These are phyloP conservation scores for Manis crassicaudata DNA, from an alignment of 2,797 vertebrate genomes.

Conservation along the genomic window DNA sequence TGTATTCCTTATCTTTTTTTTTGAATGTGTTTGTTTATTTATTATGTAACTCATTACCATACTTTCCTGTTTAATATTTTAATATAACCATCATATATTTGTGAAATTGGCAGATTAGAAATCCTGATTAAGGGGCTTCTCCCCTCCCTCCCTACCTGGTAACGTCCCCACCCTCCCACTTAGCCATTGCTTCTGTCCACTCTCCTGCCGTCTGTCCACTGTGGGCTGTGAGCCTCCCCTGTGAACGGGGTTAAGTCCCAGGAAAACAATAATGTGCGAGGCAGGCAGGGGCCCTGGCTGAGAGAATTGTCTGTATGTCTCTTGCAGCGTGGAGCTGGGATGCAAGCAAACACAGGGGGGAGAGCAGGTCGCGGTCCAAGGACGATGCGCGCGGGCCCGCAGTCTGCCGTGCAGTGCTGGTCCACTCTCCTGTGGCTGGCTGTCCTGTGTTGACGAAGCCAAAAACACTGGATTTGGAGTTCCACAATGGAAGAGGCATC, in stretches of 20 bases:
- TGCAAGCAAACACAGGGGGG: background rate
- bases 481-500: background rate
- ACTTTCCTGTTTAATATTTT: background rate
- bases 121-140: background rate
- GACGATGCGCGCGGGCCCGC: rapidly evolving
- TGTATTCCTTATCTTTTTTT: background rate
- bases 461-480: background rate
- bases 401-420: rapidly evolving
- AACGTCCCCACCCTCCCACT: rapidly evolving
- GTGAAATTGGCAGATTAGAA: background rate
- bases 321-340: background rate
- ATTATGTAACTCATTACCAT: background rate
- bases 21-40: background rate
- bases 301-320: too few relatives aligned
- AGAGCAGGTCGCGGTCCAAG: background rate
- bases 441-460: rapidly evolving
- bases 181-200: background rate
- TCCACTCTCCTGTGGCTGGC: background rate
- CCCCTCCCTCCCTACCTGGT: rapidly evolving
- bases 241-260: background rate
- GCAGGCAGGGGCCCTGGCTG: background rate
- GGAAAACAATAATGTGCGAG: background rate
- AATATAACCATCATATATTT: background rate
- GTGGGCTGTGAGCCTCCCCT: background rate
- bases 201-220: rapidly evolving